Percentiles rank a stretch among this genome's conserved stretches.
Evolutionary conservation across 2,888 invertebrate species (phyloP).

Genomic region (Thymelicus acteon): DNA sequence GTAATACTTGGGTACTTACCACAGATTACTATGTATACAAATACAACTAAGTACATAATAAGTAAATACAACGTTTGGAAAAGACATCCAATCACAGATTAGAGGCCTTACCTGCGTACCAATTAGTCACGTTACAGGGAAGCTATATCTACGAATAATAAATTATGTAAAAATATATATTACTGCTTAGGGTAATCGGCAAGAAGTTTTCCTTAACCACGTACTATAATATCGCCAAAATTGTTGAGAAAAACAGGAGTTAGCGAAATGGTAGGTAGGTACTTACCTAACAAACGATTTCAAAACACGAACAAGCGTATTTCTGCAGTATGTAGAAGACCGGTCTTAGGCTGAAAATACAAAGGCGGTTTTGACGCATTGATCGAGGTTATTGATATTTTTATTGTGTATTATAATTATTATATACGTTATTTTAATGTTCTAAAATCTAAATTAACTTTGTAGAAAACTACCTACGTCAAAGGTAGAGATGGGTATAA

Average conservation of each 20-base stretch:
- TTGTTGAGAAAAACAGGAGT: constrained; percentile 51
- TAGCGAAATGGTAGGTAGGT: constrained; percentile 45
- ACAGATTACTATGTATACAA: too few species aligned
- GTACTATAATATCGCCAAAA: constrained; percentile 35
- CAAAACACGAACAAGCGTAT: constrained; percentile 62
- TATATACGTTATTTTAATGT: too few species aligned
- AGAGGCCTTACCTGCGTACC: not conserved
- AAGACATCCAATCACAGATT: too few species aligned
- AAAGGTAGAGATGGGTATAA: too few species aligned
- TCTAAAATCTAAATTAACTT: too few species aligned
- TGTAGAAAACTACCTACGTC: too few species aligned
- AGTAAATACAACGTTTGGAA: too few species aligned
- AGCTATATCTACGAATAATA: not conserved
- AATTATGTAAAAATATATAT: constrained; percentile 11
- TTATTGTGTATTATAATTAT: too few species aligned
- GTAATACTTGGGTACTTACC: too few species aligned
- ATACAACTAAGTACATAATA: too few species aligned
- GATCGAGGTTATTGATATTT: too few species aligned
- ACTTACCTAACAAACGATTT: constrained; percentile 53
- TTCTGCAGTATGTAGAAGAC: constrained; percentile 54
- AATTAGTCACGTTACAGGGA: not conserved
- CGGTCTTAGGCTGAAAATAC: constrained; percentile 39
- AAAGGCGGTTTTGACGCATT: not conserved
- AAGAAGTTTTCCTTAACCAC: constrained; percentile 12
- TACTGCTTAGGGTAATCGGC: constrained; percentile 3